Percentiles rank a stretch among this genome's conserved stretches.
Evolutionary conservation across 2,888 invertebrate genomes (phyloP).

Genomic region (Hartigia nigra): DNA sequence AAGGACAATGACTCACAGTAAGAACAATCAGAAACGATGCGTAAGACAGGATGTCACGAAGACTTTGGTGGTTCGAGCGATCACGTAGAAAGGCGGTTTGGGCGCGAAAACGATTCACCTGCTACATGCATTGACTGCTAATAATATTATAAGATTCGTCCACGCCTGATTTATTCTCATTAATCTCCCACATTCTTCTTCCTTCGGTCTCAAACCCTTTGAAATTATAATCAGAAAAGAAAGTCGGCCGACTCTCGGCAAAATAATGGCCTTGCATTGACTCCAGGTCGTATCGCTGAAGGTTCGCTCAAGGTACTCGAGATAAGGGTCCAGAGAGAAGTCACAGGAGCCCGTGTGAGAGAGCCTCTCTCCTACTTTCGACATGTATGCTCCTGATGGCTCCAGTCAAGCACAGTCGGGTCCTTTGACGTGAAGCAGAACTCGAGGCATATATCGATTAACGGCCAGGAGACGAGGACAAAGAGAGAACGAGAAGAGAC

Average conservation of each 20-base stretch:
- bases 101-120: neutral
- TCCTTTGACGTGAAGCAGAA: neutral
- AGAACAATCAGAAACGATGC: conserved; percentile 23
- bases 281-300: neutral
- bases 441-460: neutral
- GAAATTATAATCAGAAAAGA: neutral
- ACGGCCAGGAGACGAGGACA: no score
- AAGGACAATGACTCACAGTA: neutral
- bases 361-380: neutral
- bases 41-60: conserved; percentile 53
- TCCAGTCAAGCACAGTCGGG: neutral
- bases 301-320: neutral
- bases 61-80: conserved; percentile 36
- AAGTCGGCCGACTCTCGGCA: neutral
- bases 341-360: neutral
- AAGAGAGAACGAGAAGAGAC: neutral
- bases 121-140: neutral
- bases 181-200: neutral
- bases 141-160: neutral
- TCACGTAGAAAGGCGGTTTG: conserved; percentile 38
- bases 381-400: neutral
- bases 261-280: neutral
- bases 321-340: neutral
- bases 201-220: neutral
- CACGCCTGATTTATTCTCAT: no score